phyloP scores from a whole-genome alignment of 1,140 invertebrate genomes.

The Sarcophaga peregrina region DNA sequence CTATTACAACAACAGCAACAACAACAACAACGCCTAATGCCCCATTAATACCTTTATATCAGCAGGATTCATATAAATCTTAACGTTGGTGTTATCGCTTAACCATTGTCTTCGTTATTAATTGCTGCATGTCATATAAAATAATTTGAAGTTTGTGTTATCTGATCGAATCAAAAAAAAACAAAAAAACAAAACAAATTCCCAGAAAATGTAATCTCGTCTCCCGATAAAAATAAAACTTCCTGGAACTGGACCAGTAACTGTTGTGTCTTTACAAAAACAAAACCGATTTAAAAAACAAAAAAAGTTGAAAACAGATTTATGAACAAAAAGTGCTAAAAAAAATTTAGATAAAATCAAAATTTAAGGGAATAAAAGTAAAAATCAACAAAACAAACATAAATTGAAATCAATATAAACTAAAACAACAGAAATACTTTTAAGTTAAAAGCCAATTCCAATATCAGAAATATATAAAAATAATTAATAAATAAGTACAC shows the following conservation, averaged over 20 bases:
- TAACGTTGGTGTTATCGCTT: conserved; percentile 29
- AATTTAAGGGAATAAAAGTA: conserved; percentile 24
- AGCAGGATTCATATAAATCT: conserved; percentile 27
- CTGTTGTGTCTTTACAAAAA: conserved; percentile 65
- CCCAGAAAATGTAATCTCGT: neutral
- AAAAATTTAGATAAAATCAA: conserved; percentile 33
- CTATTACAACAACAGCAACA: neutral
- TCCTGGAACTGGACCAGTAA: conserved; percentile 67
- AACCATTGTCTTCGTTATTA: neutral
- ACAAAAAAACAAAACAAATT: too few species aligned
- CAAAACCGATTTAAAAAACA: conserved; percentile 25
- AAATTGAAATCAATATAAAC: neutral
- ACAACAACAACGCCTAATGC: conserved; percentile 1
- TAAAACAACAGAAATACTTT: neutral
- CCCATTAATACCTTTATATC: conserved; percentile 22
- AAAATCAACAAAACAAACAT: neutral
- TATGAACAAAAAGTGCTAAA: conserved; percentile 14
- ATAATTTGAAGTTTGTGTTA: neutral
- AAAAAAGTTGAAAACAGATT: neutral
- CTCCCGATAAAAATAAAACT: conserved; percentile 50
- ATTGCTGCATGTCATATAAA: neutral
- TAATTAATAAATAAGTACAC: too few species aligned
- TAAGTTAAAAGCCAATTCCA: neutral
- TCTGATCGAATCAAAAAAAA: neutral
- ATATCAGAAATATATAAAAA: too few species aligned